Evolutionary conservation across 2,797 vertebrate genomes (phyloP), one percentile per base, ranked within the genome.

Genomic region (Silurus aristotelis): DNA sequence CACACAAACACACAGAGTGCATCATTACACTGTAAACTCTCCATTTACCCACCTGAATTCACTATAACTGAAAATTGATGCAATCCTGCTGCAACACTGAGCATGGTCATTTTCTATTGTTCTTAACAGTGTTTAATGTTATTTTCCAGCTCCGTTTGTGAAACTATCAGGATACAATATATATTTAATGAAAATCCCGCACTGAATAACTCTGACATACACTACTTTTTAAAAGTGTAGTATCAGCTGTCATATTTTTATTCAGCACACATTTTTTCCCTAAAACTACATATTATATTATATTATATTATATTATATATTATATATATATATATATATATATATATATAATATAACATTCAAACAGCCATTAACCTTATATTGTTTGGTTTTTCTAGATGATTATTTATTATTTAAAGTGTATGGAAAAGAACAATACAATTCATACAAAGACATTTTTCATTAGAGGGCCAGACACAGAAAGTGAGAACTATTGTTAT

Each of bases 1-100:
- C 85, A 90, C 77, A 86, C 76, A 86, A 19, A 73, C 79, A 72
- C 56, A 83, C 56, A 84, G n/a, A 25, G 43, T 48, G 13, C 15
- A 80, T 82, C 52, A 58, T 31, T 43, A 38, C 67, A 82, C 43
- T 8, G 15, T 27, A 80, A 64, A 2, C 43, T 52, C n/a, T 48
- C 25, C 78, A 80, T 27, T 48, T 52, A 19, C 48, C 46, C 15
- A 27, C n/a, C 46, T 52, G 78, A 27, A 17, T 19, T 66, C 61
- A 66, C n/a, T n/a, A 63, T 14, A 79, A 61, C 20, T 43, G 12
- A 79, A 63, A 25, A 27, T 7, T 80, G 77, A 80, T 80, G 78
- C 43, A 64, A 80, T 80, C 78, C 78, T 66, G 38, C 25, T 10
- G 78, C 22, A 80, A 80, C 61, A 19, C 61, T 13, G 61, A 25